Conservation (phyloP, 1,140 invertebrate species). For the Ceratitis capitata region DNA sequence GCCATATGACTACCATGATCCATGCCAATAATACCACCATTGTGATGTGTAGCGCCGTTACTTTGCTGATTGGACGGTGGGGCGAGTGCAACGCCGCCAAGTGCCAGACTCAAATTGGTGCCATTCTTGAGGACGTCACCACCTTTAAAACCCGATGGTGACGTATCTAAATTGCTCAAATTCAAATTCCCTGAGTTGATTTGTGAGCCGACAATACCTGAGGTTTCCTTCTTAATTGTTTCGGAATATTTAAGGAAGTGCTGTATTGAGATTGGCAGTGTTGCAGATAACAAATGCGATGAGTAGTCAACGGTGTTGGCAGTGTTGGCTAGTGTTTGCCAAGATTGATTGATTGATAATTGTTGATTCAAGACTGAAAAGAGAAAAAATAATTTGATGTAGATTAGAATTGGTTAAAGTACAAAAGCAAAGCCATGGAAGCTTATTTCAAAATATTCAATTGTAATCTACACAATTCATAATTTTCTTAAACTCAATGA, state of each 20-base stretch:
- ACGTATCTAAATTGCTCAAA: conserved; percentile 47
- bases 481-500: too few relatives aligned
- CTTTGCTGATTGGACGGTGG: conserved; percentile 57
- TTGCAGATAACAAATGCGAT: conserved; percentile 65
- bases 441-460: too few relatives aligned
- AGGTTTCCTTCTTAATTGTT: conserved; percentile 64
- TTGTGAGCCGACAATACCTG: conserved; percentile 48
- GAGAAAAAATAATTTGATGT: too few relatives aligned
- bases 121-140: conserved; percentile 63
- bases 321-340: conserved; percentile 65
- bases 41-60: conserved; percentile 53
- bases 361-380: conserved; percentile 63
- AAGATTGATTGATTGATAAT: conserved; percentile 65
- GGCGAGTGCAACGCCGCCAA: conserved; percentile 58
- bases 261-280: conserved; percentile 66
- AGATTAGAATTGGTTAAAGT: too few relatives aligned
- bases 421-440: too few relatives aligned
- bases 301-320: conserved; percentile 65
- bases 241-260: conserved; percentile 66
- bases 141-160: conserved; percentile 48
- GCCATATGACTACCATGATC: conserved; percentile 56
- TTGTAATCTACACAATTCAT: too few relatives aligned
- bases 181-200: conserved; percentile 52
- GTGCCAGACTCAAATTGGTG: conserved; percentile 60
- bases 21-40: conserved; percentile 57